These are phyloP conservation scores for Etia nguti DNA, from an alignment of 2,113 vertebrate species.

Conservation along the genomic window DNA sequence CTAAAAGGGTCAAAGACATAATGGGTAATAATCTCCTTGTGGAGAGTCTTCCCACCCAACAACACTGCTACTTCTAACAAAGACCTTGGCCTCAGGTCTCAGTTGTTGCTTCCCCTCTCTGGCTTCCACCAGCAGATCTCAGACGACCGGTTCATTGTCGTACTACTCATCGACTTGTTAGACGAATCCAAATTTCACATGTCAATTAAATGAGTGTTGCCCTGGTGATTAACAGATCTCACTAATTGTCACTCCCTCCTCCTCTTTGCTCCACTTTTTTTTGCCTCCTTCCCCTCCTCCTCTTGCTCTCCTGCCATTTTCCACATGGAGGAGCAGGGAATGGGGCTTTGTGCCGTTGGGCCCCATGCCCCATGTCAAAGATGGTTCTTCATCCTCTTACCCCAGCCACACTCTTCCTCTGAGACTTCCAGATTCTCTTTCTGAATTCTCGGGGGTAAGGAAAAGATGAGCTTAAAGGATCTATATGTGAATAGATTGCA, in stretches of 20 bases:
- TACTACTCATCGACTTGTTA: constrained; percentile 66
- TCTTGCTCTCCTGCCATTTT: constrained; percentile 68
- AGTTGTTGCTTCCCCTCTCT: constrained; percentile 48
- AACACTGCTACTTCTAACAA: constrained; percentile 49
- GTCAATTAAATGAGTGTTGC: constrained; percentile 77
- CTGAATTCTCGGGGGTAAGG: not conserved
- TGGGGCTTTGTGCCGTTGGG: constrained; percentile 70
- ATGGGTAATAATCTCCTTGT: constrained; percentile 62
- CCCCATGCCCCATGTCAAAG: constrained; percentile 60
- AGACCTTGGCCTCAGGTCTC: constrained; percentile 55
- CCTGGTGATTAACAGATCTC: constrained; percentile 73
- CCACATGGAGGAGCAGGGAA: constrained; percentile 75
- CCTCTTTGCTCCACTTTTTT: constrained; percentile 30
- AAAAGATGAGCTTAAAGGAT: not conserved
- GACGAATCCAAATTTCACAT: constrained; percentile 76
- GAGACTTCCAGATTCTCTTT: constrained; percentile 22
- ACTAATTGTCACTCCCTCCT: constrained; percentile 72
- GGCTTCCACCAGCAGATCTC: constrained; percentile 41
- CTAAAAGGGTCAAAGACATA: constrained; percentile 51
- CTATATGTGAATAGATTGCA: not conserved
- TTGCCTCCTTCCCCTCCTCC: constrained; percentile 57
- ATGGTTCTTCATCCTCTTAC: constrained; percentile 56
- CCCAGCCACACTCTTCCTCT: constrained; percentile 30
- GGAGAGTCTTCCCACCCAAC: constrained; percentile 36
- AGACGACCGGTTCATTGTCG: constrained; percentile 55